Conservation (phyloP, 2,797 vertebrate species). For the Labeo calbasu region DNA sequence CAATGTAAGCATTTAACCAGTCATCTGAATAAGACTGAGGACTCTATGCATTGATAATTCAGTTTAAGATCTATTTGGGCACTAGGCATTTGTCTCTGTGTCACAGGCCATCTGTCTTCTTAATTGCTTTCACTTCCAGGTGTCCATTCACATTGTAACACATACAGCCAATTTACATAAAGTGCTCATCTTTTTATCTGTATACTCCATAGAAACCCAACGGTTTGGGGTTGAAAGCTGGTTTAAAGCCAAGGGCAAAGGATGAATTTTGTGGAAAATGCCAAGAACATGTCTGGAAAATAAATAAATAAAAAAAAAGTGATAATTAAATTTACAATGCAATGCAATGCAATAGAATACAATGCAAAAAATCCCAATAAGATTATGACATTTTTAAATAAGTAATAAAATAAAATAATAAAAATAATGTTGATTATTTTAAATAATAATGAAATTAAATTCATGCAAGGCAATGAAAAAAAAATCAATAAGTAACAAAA, state of each 20-base stretch:
- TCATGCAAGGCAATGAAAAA: too few species aligned
- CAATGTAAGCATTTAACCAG: slow-evolving; percentile 39
- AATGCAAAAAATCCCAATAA: neutral
- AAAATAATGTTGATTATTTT: neutral
- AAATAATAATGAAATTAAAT: too few species aligned
- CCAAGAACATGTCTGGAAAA: neutral
- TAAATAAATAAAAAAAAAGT: neutral
- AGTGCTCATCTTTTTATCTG: slow-evolving; percentile 73
- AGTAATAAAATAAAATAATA: neutral
- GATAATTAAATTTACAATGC: too few species aligned
- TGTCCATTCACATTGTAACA: slow-evolving; percentile 70
- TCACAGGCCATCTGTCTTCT: slow-evolving; percentile 78
- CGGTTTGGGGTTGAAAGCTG: neutral
- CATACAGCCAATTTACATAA: slow-evolving; percentile 77
- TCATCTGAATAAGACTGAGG: slow-evolving; percentile 53
- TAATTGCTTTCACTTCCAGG: slow-evolving; percentile 80
- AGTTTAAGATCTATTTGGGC: slow-evolving; percentile 47
- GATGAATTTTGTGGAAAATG: neutral
- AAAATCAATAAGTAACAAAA: too few species aligned
- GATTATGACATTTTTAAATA: neutral
- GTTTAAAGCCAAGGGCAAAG: neutral
- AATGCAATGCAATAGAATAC: too few species aligned
- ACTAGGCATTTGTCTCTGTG: slow-evolving; percentile 70
- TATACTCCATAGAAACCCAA: slow-evolving; percentile 16
- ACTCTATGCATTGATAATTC: slow-evolving; percentile 50